Percentiles rank a stretch among this genome's conserved stretches.
Evolutionary conservation across 2,113 vertebrate species (phyloP).

Genomic region (Anguilla japonica): DNA sequence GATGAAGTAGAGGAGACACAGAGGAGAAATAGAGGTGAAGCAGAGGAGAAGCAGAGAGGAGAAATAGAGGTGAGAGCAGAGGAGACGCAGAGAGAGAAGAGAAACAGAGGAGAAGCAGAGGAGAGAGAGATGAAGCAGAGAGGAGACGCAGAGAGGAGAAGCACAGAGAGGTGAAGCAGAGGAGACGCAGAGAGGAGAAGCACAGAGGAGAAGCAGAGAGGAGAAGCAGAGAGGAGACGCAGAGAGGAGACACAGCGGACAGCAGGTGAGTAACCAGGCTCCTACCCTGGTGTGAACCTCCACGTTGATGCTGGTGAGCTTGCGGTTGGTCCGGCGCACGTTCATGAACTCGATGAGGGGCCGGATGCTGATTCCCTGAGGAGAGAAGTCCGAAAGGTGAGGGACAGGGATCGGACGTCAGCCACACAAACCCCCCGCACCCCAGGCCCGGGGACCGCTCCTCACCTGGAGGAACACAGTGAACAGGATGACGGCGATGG

Average conservation of each 20-base stretch:
- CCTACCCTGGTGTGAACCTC: slow-evolving; percentile 91
- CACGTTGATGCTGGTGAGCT: slow-evolving; percentile 84
- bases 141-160: too few species aligned
- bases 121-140: too few species aligned
- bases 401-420: not conserved
- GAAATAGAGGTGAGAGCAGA: too few species aligned
- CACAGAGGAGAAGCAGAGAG: too few species aligned
- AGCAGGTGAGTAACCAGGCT: not conserved
- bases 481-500: slow-evolving; percentile 91
- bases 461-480: slow-evolving; percentile 93
- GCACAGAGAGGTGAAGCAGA: too few species aligned
- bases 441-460: not conserved
- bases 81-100: too few species aligned
- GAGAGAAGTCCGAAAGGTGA: not conserved
- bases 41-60: not conserved
- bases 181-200: too few species aligned
- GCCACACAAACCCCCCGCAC: not conserved
- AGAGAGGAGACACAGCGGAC: not conserved
- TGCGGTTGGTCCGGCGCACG: slow-evolving; percentile 88
- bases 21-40: not conserved
- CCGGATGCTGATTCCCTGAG: slow-evolving; percentile 92
- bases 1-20: too few species aligned
- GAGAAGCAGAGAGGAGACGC: not conserved
- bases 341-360: slow-evolving; percentile 90
- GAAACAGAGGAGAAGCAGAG: too few species aligned